Evolutionary conservation across 2,888 invertebrate genomes (phyloP).

Genomic region (Drosophila meridionalis): DNA sequence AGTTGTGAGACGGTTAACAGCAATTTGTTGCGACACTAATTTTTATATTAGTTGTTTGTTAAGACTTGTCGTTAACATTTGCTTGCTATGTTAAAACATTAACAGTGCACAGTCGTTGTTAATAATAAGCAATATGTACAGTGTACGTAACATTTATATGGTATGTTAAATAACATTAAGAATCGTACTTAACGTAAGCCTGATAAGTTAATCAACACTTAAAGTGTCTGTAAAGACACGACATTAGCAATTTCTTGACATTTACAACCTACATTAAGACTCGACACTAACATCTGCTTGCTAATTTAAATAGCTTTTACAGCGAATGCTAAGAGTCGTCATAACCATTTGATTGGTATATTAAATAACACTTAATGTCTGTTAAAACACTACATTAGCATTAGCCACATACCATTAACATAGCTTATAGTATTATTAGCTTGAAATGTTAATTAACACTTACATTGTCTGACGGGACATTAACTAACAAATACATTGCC

Average conservation of each 20-base stretch:
- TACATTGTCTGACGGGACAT: no score
- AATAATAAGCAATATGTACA: not conserved
- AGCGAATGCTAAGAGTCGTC: not conserved
- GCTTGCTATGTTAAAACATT: not conserved
- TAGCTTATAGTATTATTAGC: no score
- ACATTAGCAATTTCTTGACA: no score
- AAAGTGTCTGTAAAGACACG: no score
- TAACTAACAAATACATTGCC: no score
- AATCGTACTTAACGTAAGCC: not conserved
- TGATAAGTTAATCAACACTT: not conserved
- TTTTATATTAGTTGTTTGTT: no score
- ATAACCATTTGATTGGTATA: slow-evolving; percentile 4
- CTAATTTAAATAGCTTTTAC: not conserved
- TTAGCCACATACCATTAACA: no score
- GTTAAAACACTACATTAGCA: not conserved
- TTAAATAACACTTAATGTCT: not conserved
- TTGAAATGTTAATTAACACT: not conserved
- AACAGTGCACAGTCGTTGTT: not conserved
- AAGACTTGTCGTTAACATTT: not conserved
- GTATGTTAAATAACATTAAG: not conserved
- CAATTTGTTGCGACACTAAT: not conserved
- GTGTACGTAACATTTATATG: not conserved
- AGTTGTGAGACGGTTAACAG: not conserved
- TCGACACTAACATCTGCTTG: no score
- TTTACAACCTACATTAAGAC: no score